Percentiles rank a stretch among this genome's conserved stretches.
phyloP scores from a whole-genome alignment of 23 tunicate genomes.

The Trididemnum clinides region DNA sequence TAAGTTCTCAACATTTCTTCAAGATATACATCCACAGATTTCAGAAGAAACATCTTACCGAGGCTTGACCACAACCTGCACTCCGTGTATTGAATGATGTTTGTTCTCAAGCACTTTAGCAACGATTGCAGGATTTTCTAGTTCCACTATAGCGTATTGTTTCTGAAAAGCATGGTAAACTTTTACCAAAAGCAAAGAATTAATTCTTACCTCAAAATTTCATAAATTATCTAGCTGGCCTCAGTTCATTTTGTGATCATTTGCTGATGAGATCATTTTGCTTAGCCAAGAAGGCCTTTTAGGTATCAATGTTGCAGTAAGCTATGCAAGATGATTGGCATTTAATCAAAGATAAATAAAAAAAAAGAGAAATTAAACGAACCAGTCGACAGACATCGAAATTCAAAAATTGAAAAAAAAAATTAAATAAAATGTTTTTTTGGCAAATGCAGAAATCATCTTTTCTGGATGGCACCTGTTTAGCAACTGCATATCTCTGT shows the following conservation, averaged over 20 bases:
- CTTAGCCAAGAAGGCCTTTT: not conserved
- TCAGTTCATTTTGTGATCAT: slow-evolving; percentile 42
- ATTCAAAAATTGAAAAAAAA: too few relatives aligned
- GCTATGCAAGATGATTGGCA: too few relatives aligned
- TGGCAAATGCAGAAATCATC: too few relatives aligned
- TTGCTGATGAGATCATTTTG: slow-evolving; percentile 24
- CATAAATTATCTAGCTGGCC: not conserved
- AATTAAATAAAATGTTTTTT: too few relatives aligned
- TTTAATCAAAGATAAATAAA: too few relatives aligned
- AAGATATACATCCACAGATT: too few relatives aligned
- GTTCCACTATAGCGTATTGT: slow-evolving; percentile 72
- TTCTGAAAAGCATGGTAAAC: slow-evolving; percentile 33
- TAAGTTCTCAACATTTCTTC: too few relatives aligned
- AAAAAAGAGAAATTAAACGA: too few relatives aligned
- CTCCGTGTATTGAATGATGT: slow-evolving; percentile 42
- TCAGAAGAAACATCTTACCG: slow-evolving; percentile 22
- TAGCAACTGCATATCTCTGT: not conserved
- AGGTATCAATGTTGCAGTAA: not conserved
- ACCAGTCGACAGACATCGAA: too few relatives aligned
- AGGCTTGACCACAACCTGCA: slow-evolving; percentile 48
- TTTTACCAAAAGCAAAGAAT: not conserved
- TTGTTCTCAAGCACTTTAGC: slow-evolving; percentile 7
- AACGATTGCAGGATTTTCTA: slow-evolving; percentile 33
- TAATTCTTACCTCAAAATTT: not conserved
- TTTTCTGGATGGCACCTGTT: too few relatives aligned